phyloP scores from a whole-genome alignment of 2,113 vertebrate species.

The Vidua macroura region DNA sequence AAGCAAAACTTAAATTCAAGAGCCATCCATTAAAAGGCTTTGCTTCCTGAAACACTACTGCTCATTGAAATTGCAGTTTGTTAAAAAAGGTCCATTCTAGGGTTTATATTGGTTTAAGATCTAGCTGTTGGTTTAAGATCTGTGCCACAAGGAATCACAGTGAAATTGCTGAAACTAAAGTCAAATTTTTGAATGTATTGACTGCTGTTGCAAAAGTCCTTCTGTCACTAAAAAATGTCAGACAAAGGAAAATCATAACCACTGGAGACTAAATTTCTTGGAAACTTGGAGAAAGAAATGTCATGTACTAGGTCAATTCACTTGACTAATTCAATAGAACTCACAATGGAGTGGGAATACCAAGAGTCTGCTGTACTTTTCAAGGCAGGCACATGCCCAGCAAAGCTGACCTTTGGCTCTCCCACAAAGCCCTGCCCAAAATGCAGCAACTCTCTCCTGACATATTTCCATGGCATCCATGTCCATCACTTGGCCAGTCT shows the following conservation, averaged over 20 bases:
- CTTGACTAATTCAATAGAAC: neutral
- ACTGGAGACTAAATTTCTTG: neutral
- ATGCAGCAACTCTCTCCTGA: neutral
- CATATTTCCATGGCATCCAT: neutral
- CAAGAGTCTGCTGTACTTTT: neutral
- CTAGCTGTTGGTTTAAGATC: neutral
- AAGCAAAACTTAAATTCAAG: neutral
- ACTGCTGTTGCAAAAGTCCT: neutral
- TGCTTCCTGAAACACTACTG: neutral
- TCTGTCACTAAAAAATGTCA: conserved; percentile 1
- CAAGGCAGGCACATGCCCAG: neutral
- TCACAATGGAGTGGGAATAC: neutral
- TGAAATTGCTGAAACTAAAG: neutral
- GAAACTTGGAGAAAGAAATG: neutral
- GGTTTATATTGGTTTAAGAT: neutral
- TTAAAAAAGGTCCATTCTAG: neutral
- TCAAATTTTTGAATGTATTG: neutral
- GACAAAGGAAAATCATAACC: neutral
- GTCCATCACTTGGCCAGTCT: neutral
- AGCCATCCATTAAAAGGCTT: neutral
- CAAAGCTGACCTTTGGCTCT: neutral
- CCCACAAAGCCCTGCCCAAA: neutral
- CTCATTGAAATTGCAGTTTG: neutral
- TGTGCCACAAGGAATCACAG: neutral
- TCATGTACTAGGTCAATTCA: neutral